phyloP scores from a whole-genome alignment of 2,888 invertebrate species.

The Nudaria mundana region DNA sequence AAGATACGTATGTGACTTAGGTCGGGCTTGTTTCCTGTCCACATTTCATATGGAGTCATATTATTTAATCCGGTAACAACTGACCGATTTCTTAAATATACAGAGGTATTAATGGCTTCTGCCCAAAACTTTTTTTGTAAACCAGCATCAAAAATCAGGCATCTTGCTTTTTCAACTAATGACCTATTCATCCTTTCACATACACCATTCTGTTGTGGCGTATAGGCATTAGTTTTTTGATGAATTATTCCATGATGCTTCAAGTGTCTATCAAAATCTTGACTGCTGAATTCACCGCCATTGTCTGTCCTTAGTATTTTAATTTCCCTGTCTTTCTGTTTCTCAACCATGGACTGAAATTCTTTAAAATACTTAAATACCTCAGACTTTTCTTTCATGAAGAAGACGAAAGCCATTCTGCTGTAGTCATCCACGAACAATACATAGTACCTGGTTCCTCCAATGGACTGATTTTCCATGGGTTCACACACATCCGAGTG shows the following conservation, averaged over 20 bases:
- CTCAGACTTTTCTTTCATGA: not conserved
- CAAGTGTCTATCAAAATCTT: not conserved
- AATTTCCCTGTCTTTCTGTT: too few species aligned
- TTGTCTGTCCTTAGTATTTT: too few species aligned
- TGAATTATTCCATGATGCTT: constrained; percentile 1
- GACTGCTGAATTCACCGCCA: not conserved
- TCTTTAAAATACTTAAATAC: not conserved
- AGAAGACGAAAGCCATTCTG: not conserved
- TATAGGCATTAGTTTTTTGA: constrained; percentile 7
- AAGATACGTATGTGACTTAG: constrained; percentile 2
- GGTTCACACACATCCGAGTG: not conserved
- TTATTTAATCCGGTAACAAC: not conserved
- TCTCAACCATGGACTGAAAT: not conserved
- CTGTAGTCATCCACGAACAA: not conserved
- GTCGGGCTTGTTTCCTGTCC: too few species aligned
- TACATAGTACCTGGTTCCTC: not conserved
- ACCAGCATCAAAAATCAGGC: constrained; percentile 8
- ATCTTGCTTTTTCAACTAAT: constrained; percentile 13
- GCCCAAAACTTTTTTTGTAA: too few species aligned
- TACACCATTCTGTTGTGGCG: constrained; percentile 17
- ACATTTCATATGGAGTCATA: not conserved
- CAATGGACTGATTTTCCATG: not conserved
- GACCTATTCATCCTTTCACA: not conserved
- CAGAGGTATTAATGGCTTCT: too few species aligned
- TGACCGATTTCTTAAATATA: not conserved